These are phyloP conservation scores for Phenganax stokvisi DNA, from an alignment of 92 coral and sea anemone species.

Conservation along the genomic window DNA sequence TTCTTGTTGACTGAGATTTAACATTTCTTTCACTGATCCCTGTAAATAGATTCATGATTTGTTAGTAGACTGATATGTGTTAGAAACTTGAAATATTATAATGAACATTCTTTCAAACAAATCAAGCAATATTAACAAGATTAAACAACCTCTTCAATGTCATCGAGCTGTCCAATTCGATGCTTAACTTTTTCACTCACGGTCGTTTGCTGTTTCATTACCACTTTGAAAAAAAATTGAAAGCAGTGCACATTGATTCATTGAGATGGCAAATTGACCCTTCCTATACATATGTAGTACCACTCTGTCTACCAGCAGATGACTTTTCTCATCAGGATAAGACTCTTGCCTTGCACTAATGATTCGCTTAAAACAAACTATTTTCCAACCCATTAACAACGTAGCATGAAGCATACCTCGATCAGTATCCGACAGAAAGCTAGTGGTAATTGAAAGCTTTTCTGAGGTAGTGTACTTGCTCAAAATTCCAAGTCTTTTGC, in stretches of 20 bases:
- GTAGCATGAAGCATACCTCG: constrained; percentile 58
- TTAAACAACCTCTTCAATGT: constrained; percentile 76
- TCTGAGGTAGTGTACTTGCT: constrained; percentile 95
- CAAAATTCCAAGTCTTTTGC: constrained; percentile 69
- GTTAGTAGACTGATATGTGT: neutral
- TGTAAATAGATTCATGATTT: constrained; percentile 9
- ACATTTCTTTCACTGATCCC: constrained; percentile 97
- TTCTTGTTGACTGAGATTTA: constrained; percentile 93
- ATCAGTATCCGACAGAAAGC: constrained; percentile 90
- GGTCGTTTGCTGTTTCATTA: constrained; percentile 90
- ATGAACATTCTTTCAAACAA: neutral
- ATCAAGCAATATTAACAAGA: neutral
- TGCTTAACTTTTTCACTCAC: constrained; percentile 93
- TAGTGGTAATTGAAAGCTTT: constrained; percentile 93
- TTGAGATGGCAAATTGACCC: neutral
- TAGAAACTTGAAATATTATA: neutral
- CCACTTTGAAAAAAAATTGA: constrained; percentile 46
- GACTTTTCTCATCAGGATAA: too few species aligned
- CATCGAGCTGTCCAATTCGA: constrained; percentile 93
- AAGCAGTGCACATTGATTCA: neutral
- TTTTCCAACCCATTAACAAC: neutral
- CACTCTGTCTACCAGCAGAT: too few species aligned
- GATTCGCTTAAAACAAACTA: too few species aligned
- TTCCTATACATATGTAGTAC: too few species aligned
- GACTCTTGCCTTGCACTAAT: too few species aligned